Evolutionary conservation across 2,797 vertebrate genomes (phyloP).

Genomic region (Spinibarbus caldwelli): DNA sequence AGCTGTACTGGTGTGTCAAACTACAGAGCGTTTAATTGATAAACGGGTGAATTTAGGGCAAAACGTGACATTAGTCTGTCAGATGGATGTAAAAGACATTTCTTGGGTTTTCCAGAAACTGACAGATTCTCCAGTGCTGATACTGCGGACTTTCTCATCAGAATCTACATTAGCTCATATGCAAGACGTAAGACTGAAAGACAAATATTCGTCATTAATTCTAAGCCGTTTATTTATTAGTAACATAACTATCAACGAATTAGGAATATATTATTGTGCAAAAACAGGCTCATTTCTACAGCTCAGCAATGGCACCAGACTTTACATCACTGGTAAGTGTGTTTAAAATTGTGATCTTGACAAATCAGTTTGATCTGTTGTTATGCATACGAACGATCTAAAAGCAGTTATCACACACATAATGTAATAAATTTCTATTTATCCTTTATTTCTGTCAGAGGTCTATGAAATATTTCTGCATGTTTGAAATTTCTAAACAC

Average conservation of each 20-base stretch:
- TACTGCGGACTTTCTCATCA: neutral
- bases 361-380: too few species aligned
- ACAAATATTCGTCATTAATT: neutral
- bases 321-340: neutral
- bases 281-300: neutral
- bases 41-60: neutral
- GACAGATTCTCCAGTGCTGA: neutral
- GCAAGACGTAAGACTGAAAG: neutral
- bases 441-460: too few species aligned
- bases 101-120: constrained; percentile 2
- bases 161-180: too few species aligned
- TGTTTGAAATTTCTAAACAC: neutral
- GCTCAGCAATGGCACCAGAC: constrained; percentile 8
- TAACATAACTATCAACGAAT: neutral
- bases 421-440: too few species aligned
- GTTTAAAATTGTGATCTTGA: too few species aligned
- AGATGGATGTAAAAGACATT: rapidly evolving
- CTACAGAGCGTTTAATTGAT: neutral
- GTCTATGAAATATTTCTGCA: neutral
- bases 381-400: too few species aligned
- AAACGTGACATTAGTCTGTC: constrained; percentile 29
- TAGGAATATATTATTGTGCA: constrained; percentile 21
- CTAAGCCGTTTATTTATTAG: neutral
- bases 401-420: too few species aligned
- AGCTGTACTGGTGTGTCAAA: too few species aligned